Evolutionary conservation across 2,888 invertebrate genomes (phyloP).

Genomic region (Iphiclides podalirius): DNA sequence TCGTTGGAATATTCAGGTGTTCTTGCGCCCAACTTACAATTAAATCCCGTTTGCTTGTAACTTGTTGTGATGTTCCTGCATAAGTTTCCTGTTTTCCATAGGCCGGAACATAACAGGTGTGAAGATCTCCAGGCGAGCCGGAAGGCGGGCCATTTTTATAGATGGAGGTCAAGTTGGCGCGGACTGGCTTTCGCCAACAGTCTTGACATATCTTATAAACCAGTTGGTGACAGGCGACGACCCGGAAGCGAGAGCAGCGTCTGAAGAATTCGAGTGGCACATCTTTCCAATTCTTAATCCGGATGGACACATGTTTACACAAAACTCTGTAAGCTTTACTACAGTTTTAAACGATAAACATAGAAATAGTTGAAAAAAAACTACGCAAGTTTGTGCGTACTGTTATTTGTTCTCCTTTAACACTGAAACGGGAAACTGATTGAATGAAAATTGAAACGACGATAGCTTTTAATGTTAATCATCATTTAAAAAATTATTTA

Average conservation of each 20-base stretch:
- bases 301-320: conserved; percentile 87
- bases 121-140: conserved; percentile 52
- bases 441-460: no score
- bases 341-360: no score
- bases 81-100: conserved; percentile 33
- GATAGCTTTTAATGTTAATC: no score
- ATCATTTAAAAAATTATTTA: no score
- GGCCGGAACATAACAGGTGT: conserved; percentile 71
- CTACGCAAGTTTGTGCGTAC: no score
- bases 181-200: conserved; percentile 87
- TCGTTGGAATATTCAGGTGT: no score
- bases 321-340: conserved; percentile 71
- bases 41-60: no score
- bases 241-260: conserved; percentile 63
- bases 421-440: no score
- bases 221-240: conserved; percentile 80
- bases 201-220: conserved; percentile 81
- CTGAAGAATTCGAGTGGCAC: conserved; percentile 84
- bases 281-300: conserved; percentile 87
- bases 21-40: no score
- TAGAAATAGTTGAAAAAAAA: no score
- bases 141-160: conserved; percentile 50
- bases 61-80: no score
- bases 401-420: no score
- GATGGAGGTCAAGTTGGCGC: conserved; percentile 84